Evolutionary conservation across 2,888 invertebrate species (phyloP).

Genomic region (Peribatodes rhomboidaria): DNA sequence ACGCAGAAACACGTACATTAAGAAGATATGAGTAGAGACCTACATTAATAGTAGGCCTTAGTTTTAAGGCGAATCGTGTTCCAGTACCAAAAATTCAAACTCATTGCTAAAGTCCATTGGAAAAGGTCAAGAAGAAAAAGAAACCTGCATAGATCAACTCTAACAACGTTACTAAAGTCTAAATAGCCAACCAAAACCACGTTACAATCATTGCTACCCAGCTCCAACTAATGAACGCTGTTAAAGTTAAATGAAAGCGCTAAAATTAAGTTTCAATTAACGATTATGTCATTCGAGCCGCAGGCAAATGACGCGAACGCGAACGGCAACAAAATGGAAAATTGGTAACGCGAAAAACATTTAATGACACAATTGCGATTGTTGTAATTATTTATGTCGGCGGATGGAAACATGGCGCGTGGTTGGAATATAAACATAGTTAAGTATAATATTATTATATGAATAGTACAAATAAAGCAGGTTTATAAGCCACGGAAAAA

Average conservation of each 20-base stretch:
- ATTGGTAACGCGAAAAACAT: slow-evolving; percentile 22
- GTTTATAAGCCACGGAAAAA: not conserved
- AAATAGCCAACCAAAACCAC: no score
- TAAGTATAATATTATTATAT: no score
- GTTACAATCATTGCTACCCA: no score
- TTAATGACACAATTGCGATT: slow-evolving; percentile 17
- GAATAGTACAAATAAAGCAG: not conserved
- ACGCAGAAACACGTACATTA: no score
- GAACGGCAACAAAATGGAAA: slow-evolving; percentile 20
- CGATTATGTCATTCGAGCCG: slow-evolving; percentile 19
- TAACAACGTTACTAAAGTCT: not conserved
- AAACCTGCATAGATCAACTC: no score
- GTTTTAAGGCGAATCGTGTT: no score
- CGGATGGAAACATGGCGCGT: no score
- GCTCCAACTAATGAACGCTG: slow-evolving; percentile 10
- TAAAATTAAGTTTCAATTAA: slow-evolving; percentile 28
- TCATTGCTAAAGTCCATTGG: no score
- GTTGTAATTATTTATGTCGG: slow-evolving; percentile 6
- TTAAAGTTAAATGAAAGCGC: slow-evolving; percentile 12
- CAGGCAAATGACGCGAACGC: slow-evolving; percentile 12
- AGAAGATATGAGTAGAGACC: no score
- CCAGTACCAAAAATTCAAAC: no score
- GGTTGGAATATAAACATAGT: not conserved
- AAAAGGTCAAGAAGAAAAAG: no score
- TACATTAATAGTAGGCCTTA: no score